phyloP scores from a whole-genome alignment of 2,888 invertebrate species.

The Torymus aiolomorphi region DNA sequence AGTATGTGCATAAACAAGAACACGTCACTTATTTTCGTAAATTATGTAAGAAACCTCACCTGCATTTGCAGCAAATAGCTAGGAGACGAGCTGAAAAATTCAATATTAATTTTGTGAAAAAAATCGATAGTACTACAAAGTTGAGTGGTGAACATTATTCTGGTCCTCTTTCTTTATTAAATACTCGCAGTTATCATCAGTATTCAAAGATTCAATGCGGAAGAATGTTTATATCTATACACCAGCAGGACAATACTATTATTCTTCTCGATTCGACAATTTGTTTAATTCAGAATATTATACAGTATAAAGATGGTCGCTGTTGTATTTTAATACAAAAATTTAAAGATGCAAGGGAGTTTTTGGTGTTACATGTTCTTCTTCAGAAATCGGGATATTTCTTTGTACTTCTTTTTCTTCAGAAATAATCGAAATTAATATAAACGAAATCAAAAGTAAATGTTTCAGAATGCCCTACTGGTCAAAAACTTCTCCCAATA shows the following conservation, averaged over 20 bases:
- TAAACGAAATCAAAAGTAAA: conserved; percentile 1
- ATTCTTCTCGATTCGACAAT: not conserved
- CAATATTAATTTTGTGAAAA: not conserved
- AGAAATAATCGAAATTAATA: not conserved
- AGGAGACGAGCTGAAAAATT: not conserved
- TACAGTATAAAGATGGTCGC: not conserved
- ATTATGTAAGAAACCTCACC: too few relatives aligned
- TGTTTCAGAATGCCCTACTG: not conserved
- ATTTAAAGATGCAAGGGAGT: not conserved
- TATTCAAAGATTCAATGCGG: not conserved
- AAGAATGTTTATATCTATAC: not conserved
- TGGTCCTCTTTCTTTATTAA: not conserved
- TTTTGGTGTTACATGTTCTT: not conserved
- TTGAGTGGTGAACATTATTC: not conserved
- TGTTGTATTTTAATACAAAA: not conserved
- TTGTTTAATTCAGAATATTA: not conserved
- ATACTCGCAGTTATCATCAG: not conserved
- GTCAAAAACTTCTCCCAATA: not conserved
- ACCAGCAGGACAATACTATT: not conserved
- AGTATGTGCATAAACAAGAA: too few relatives aligned
- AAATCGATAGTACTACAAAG: not conserved
- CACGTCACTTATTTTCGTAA: too few relatives aligned
- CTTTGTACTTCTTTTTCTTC: not conserved
- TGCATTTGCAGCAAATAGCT: not conserved
- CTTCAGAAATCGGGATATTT: conserved; percentile 1